Percentiles rank a stretch among this genome's conserved stretches.
Evolutionary conservation across 2,888 invertebrate species (phyloP).

Genomic region (Macroteleia sp.): DNA sequence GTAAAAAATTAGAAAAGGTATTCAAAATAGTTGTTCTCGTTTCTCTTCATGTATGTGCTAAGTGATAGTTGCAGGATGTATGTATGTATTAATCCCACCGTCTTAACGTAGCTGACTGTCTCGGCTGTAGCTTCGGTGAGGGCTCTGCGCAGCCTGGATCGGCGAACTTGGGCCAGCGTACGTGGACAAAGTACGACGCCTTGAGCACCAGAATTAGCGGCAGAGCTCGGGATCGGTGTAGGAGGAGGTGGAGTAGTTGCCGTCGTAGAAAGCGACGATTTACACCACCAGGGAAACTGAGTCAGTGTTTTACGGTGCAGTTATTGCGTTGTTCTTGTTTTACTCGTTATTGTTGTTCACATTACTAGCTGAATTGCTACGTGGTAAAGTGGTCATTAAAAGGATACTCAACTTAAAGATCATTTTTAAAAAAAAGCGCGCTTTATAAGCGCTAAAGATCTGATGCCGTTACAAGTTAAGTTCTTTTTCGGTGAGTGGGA

Average conservation of each 20-base stretch:
- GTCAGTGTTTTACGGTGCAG: constrained; percentile 72
- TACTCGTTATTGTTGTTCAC: constrained; percentile 47
- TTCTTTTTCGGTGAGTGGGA: no score
- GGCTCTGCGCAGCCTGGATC: constrained; percentile 93
- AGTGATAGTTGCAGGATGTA: constrained; percentile 60
- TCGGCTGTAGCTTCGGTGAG: constrained; percentile 95
- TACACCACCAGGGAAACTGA: constrained; percentile 84
- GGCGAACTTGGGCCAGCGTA: constrained; percentile 94
- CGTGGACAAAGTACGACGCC: constrained; percentile 95
- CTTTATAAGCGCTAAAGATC: no score
- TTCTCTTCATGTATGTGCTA: constrained; percentile 60
- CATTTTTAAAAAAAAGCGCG: no score
- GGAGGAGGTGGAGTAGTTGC: constrained; percentile 74
- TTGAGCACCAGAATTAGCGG: constrained; percentile 85
- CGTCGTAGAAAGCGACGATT: constrained; percentile 80
- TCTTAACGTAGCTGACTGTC: constrained; percentile 94
- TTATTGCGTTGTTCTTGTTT: constrained; percentile 68
- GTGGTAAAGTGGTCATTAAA: constrained; percentile 40
- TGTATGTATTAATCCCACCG: constrained; percentile 86
- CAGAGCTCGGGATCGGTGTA: constrained; percentile 69
- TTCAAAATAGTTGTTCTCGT: constrained; percentile 7
- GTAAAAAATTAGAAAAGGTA: constrained; percentile 9
- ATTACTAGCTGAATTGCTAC: constrained; percentile 35
- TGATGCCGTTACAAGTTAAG: no score
- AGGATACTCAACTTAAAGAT: constrained; percentile 9